Conservation (phyloP, 2,113 vertebrate genomes). For the Gymnobelideus leadbeateri region DNA sequence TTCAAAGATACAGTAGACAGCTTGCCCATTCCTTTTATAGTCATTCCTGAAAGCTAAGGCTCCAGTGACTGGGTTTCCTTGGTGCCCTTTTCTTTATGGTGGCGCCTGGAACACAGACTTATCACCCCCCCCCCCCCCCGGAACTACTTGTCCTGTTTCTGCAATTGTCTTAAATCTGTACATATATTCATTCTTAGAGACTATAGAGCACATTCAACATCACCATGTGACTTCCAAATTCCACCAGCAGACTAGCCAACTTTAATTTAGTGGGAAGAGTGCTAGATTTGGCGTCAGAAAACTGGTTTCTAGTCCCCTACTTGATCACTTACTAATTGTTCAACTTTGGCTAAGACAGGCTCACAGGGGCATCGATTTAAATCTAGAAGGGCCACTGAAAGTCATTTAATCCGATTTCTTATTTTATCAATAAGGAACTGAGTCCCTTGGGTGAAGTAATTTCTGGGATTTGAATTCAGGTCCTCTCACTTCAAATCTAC, state of each 20-base stretch:
- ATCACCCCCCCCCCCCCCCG: background rate
- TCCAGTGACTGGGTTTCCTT: background rate
- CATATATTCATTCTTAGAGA: slow-evolving; percentile 17
- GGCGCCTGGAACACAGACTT: background rate
- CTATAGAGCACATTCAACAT: background rate
- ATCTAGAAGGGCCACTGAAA: background rate
- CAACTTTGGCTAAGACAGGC: background rate
- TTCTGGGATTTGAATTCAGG: background rate
- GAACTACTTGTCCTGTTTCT: background rate
- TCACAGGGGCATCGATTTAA: background rate
- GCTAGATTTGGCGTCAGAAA: background rate
- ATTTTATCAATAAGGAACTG: background rate
- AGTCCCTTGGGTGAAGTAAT: background rate
- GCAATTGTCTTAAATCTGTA: background rate
- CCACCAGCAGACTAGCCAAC: background rate
- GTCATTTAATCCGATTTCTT: background rate
- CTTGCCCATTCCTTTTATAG: slow-evolving; percentile 5
- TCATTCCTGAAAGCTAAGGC: background rate
- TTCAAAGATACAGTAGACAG: slow-evolving; percentile 16
- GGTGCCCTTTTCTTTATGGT: background rate
- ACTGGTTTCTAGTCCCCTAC: background rate
- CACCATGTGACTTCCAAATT: background rate
- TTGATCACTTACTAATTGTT: background rate
- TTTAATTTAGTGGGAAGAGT: slow-evolving; percentile 5
- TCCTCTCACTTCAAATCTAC: background rate